Evolutionary conservation across 2,113 vertebrate genomes (phyloP).

Genomic region (Cygnus atratus): DNA sequence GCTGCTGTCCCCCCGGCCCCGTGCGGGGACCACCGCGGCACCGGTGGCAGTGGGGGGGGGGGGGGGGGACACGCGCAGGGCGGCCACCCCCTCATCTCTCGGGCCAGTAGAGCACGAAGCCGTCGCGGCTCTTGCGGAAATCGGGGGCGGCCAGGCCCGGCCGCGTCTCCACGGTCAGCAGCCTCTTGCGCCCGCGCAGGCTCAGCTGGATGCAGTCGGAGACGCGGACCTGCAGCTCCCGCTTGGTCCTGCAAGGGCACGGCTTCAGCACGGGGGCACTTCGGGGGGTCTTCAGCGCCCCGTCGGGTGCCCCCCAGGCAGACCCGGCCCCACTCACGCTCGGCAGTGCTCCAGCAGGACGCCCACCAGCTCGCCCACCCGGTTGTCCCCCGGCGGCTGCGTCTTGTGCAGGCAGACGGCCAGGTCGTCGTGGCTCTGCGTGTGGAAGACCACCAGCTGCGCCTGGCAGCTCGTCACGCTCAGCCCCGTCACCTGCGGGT

Average conservation of each 20-base stretch:
- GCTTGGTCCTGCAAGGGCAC: conserved; percentile 67
- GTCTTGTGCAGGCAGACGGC: conserved; percentile 84
- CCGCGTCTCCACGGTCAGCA: conserved; percentile 75
- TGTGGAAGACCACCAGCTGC: conserved; percentile 89
- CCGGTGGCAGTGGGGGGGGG: not conserved
- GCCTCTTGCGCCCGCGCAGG: conserved; percentile 78
- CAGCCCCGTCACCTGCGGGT: conserved; percentile 81
- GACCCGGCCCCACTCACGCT: conserved; percentile 73
- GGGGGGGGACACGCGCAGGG: not conserved
- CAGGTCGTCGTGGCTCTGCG: conserved; percentile 76
- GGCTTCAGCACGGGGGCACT: not conserved
- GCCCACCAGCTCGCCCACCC: conserved; percentile 88
- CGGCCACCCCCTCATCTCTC: not conserved
- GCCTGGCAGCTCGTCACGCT: conserved; percentile 84
- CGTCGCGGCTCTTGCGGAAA: conserved; percentile 80
- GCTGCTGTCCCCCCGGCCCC: not conserved
- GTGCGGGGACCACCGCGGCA: not conserved
- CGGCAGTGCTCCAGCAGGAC: conserved; percentile 82
- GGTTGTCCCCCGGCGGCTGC: conserved; percentile 78
- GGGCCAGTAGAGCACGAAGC: conserved; percentile 78
- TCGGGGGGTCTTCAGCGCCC: not conserved
- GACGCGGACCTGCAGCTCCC: conserved; percentile 78
- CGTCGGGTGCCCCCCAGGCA: not conserved
- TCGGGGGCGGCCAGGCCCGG: conserved; percentile 70
- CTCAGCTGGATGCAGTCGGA: conserved; percentile 77